phyloP scores from a whole-genome alignment of 2,888 invertebrate species.

The Maniola hyperantus region DNA sequence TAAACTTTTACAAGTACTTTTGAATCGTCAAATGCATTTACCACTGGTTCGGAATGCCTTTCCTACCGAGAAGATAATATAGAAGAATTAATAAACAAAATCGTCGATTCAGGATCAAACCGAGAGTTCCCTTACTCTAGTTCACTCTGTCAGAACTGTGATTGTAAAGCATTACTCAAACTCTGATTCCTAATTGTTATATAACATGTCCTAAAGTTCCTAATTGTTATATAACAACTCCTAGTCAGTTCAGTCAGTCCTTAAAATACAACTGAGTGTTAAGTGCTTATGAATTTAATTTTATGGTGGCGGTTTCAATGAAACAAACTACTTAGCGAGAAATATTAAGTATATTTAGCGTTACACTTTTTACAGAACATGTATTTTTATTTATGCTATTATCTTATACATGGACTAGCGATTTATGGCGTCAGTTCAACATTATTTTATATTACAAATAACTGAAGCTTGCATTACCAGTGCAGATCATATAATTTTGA shows the following conservation, averaged over 20 bases:
- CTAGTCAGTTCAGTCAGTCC: not conserved
- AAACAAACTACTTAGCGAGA: slow-evolving; percentile 49
- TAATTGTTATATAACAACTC: not conserved
- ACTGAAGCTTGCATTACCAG: slow-evolving; percentile 3
- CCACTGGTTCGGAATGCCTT: too few species aligned
- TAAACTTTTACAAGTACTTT: too few species aligned
- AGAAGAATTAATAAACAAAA: too few species aligned
- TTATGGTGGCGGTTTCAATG: not conserved
- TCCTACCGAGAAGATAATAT: too few species aligned
- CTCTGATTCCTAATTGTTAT: too few species aligned
- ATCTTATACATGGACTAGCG: slow-evolving; percentile 63
- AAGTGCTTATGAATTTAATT: too few species aligned
- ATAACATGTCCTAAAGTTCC: too few species aligned
- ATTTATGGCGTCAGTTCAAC: slow-evolving; percentile 42
- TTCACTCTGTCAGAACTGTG: too few species aligned
- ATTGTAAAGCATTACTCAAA: too few species aligned
- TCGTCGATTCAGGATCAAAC: too few species aligned
- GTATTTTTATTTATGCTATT: slow-evolving; percentile 46
- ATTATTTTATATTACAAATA: slow-evolving; percentile 31
- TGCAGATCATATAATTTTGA: not conserved
- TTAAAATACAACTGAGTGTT: not conserved
- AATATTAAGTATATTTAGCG: slow-evolving; percentile 69
- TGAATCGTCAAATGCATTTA: too few species aligned
- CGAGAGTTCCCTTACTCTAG: too few species aligned
- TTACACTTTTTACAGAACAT: slow-evolving; percentile 58